Conservation (phyloP, 2,888 invertebrate genomes). For the Sphaerophoria taeniata region DNA sequence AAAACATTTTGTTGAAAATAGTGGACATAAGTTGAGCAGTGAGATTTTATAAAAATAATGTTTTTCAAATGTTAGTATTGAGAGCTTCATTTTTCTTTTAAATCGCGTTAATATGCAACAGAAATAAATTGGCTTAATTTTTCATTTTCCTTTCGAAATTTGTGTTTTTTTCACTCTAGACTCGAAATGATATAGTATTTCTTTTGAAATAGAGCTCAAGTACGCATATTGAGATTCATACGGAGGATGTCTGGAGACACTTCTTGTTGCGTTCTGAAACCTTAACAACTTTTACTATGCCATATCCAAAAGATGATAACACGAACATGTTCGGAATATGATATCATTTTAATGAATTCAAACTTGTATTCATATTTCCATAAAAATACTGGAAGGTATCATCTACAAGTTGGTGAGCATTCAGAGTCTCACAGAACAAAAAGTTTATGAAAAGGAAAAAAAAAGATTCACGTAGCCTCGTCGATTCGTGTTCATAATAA, state of each 20-base stretch:
- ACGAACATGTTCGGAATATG: constrained; percentile 51
- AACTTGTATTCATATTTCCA: not conserved
- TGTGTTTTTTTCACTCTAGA: no score
- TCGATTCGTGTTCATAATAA: no score
- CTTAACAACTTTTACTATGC: constrained; percentile 47
- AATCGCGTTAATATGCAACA: no score
- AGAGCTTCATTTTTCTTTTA: no score
- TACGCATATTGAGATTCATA: not conserved
- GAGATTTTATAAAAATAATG: no score
- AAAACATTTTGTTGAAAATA: not conserved
- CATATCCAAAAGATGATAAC: constrained; percentile 42
- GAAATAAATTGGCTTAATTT: no score
- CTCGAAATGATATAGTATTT: no score
- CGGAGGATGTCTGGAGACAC: not conserved
- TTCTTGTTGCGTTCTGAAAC: constrained; percentile 6
- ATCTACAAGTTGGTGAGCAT: not conserved
- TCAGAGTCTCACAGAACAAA: no score
- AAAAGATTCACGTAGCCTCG: constrained; percentile 1
- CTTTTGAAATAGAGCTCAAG: no score
- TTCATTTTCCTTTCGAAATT: no score
- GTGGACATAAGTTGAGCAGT: no score
- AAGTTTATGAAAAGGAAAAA: not conserved
- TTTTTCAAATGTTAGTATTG: no score
- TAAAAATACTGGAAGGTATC: not conserved
- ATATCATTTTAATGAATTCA: constrained; percentile 40